phyloP scores from a whole-genome alignment of 2,113 vertebrate genomes.

The Ploceus nigricollis region DNA sequence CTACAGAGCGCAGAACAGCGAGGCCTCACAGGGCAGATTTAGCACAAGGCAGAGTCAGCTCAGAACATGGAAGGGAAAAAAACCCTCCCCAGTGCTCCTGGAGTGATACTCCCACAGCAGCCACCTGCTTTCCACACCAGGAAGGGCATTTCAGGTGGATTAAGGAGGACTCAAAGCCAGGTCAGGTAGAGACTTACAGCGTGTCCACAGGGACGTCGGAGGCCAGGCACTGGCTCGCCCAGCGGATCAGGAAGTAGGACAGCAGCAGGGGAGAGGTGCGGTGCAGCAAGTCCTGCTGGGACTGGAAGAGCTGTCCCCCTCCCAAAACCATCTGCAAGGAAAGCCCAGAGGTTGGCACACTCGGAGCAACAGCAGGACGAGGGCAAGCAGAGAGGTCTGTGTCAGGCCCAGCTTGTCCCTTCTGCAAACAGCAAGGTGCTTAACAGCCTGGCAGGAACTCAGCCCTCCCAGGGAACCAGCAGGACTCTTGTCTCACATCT shows the following conservation, averaged over 20 bases:
- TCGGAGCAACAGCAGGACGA: accelerated
- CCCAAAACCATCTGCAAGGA: slow-evolving; percentile 78
- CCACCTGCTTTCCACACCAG: not conserved
- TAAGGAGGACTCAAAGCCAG: not conserved
- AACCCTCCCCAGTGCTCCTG: not conserved
- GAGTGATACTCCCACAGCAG: not conserved
- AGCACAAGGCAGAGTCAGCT: slow-evolving; percentile 16
- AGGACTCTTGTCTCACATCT: not conserved
- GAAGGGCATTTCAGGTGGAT: not conserved
- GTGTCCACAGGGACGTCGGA: slow-evolving; percentile 83
- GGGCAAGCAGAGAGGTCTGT: not conserved
- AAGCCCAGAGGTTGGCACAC: not conserved
- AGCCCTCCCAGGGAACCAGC: not conserved
- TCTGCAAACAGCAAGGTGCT: accelerated
- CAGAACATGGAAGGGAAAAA: not conserved
- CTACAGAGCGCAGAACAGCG: not conserved
- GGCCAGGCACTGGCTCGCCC: slow-evolving; percentile 82
- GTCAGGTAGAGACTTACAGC: slow-evolving; percentile 76
- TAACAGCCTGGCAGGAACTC: not conserved
- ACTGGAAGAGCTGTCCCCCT: slow-evolving; percentile 83
- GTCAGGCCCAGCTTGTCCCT: accelerated
- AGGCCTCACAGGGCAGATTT: not conserved
- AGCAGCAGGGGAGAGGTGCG: slow-evolving; percentile 85
- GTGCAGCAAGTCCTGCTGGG: slow-evolving; percentile 91
- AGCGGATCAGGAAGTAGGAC: slow-evolving; percentile 87